Percentiles rank a stretch among this genome's conserved stretches.
Evolutionary conservation across 2,888 invertebrate genomes (phyloP).

Genomic region (Epirrhoe tristata): DNA sequence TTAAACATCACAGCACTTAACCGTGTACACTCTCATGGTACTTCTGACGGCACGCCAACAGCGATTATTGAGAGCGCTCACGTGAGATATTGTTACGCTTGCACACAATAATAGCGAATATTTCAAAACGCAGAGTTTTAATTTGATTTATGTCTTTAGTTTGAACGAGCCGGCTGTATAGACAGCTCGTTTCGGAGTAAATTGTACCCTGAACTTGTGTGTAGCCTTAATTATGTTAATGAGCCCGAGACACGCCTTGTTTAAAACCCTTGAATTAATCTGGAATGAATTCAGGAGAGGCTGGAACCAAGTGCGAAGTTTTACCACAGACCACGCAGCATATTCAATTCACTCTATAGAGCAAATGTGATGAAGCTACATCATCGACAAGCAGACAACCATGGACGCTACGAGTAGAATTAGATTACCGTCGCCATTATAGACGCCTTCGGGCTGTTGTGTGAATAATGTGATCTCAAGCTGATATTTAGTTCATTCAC

Average conservation of each 20-base stretch:
- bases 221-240: constrained; percentile 47
- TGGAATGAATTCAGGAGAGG: constrained; percentile 48
- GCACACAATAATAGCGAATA: constrained; percentile 11
- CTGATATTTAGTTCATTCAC: background rate
- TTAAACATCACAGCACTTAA: constrained; percentile 65
- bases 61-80: constrained; percentile 53
- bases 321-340: constrained; percentile 34
- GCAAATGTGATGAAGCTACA: background rate
- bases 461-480: constrained; percentile 6
- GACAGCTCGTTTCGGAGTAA: constrained; percentile 34
- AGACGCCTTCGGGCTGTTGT: constrained; percentile 2
- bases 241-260: constrained; percentile 48
- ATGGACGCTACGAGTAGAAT: constrained; percentile 2
- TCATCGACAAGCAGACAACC: background rate
- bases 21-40: constrained; percentile 46
- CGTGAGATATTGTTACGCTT: constrained; percentile 47
- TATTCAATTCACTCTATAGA: constrained; percentile 13
- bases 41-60: constrained; percentile 48
- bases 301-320: constrained; percentile 48
- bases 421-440: constrained; percentile 3
- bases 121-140: constrained; percentile 20
- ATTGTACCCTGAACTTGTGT: constrained; percentile 34
- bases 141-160: constrained; percentile 33
- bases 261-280: constrained; percentile 50
- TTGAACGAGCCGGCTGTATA: constrained; percentile 28